phyloP scores from a whole-genome alignment of 2,888 invertebrate species.

The Diadegma fenestrale region DNA sequence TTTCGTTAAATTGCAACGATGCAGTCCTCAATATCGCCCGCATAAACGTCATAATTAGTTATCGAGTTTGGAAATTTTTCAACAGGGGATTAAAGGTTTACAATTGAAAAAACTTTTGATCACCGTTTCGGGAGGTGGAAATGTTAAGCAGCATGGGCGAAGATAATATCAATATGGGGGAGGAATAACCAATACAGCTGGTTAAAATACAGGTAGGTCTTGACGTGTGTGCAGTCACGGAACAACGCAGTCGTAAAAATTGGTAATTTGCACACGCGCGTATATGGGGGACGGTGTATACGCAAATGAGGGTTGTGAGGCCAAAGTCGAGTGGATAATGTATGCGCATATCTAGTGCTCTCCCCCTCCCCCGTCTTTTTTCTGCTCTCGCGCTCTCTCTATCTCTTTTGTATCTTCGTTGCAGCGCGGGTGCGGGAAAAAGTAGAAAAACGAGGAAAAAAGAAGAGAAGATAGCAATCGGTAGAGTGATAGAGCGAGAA shows the following conservation, averaged over 20 bases:
- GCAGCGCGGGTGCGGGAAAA: slow-evolving; percentile 18
- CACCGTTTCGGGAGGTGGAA: neutral
- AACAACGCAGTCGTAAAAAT: slow-evolving; percentile 46
- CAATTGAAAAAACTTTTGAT: neutral
- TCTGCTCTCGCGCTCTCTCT: neutral
- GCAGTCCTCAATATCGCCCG: too few species aligned
- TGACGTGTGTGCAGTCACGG: slow-evolving; percentile 27
- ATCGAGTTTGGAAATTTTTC: neutral
- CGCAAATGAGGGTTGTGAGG: slow-evolving; percentile 47
- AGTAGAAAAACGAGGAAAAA: neutral
- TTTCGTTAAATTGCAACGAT: too few species aligned
- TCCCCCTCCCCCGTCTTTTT: neutral
- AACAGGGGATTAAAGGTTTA: neutral
- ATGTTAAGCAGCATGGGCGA: slow-evolving; percentile 1
- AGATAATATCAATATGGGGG: neutral
- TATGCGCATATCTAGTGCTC: slow-evolving; percentile 38
- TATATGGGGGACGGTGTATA: slow-evolving; percentile 19
- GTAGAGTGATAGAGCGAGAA: neutral
- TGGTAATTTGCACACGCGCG: slow-evolving; percentile 38
- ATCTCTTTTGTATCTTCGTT: neutral
- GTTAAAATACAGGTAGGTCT: slow-evolving; percentile 11
- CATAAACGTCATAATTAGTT: neutral
- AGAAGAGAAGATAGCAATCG: neutral
- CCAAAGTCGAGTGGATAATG: slow-evolving; percentile 46
- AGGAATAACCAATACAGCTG: neutral